Evolutionary conservation across 2,113 vertebrate species (phyloP), one percentile per base, ranked within the genome.

Genomic region (Rhynchopsitta pachyrhyncha): DNA sequence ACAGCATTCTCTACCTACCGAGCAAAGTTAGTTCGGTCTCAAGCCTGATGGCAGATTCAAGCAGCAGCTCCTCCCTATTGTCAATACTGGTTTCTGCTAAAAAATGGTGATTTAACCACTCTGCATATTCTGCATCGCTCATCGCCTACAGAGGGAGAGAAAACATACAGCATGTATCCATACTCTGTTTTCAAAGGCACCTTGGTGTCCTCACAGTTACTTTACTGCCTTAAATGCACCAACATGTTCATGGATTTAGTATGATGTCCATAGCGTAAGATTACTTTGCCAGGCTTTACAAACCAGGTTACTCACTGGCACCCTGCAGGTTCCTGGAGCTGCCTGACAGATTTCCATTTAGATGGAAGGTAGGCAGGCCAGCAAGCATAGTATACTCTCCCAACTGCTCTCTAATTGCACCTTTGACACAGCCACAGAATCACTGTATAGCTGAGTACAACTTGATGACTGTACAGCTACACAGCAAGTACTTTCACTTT

Each of bases 1-100:
- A 57, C 4, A 63, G 17, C 49, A 76, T 47, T 55, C 83, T 80
- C 46, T 39, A 97, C 97, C 53, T 98, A 99, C 99, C 99, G 11
- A 99, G 97, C 80, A 99, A 97, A 6, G 98, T 99, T 67, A 99
- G 98, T 83, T 98, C 87, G 1, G 97, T 99, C 97, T 99, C 99
- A 93, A 99, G 97, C 60, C 95, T 98, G 92, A 97, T 86, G 9
- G 98, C 98, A 27, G 99, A 99, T 63, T 99, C 98, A 67, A 98
- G 95, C 64, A 99, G 96, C 53, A 99, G 96, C 88, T 99, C 98
- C 74, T 99, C 99, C 84, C 98, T 97, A 82, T 98, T 98, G 94
- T 99, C 99, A 62, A 99, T 99, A 97, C 98, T 99, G 93, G 98
- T 99, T 97, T 99, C 99, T 13, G 99, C 99, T 96, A 98, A 89